A percentile compares a stretch with the other conserved stretches of the same genome.
These are phyloP conservation scores for Lates japonicus DNA, from an alignment of 2,797 vertebrate species.

Conservation along the genomic window DNA sequence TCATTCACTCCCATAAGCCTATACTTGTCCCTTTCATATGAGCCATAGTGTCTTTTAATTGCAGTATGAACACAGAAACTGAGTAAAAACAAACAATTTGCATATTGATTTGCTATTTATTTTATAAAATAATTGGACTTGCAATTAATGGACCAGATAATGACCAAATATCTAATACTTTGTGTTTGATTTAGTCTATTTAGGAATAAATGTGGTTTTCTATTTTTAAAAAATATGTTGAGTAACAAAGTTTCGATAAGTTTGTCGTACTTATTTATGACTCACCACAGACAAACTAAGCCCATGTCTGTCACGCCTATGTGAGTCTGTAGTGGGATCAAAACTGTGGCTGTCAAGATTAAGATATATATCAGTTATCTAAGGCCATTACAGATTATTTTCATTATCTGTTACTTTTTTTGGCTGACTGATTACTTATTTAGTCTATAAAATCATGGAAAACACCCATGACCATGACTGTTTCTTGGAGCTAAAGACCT, in stretches of 20 bases:
- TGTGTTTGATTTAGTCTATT: slow-evolving; percentile 36
- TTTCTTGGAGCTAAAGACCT: background rate
- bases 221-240: slow-evolving; percentile 15
- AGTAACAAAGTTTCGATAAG: slow-evolving; percentile 46
- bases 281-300: slow-evolving; percentile 50
- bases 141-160: slow-evolving; percentile 12
- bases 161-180: background rate
- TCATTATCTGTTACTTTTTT: background rate
- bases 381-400: slow-evolving; percentile 5
- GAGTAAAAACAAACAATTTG: slow-evolving; percentile 36
- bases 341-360: slow-evolving; percentile 19
- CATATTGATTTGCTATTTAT: slow-evolving; percentile 23
- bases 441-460: background rate
- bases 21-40: slow-evolving; percentile 63
- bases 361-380: slow-evolving; percentile 22
- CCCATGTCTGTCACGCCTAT: slow-evolving; percentile 47
- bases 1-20: slow-evolving; percentile 72
- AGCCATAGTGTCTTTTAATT: slow-evolving; percentile 43
- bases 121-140: slow-evolving; percentile 28
- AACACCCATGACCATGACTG: background rate
- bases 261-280: slow-evolving; percentile 59
- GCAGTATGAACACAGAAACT: slow-evolving; percentile 26
- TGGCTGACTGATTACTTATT: background rate
- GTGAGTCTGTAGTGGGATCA: slow-evolving; percentile 10
- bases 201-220: slow-evolving; percentile 31